These are phyloP conservation scores for Drosophila nigricruria DNA, from an alignment of 2,888 invertebrate species.

Conservation along the genomic window DNA sequence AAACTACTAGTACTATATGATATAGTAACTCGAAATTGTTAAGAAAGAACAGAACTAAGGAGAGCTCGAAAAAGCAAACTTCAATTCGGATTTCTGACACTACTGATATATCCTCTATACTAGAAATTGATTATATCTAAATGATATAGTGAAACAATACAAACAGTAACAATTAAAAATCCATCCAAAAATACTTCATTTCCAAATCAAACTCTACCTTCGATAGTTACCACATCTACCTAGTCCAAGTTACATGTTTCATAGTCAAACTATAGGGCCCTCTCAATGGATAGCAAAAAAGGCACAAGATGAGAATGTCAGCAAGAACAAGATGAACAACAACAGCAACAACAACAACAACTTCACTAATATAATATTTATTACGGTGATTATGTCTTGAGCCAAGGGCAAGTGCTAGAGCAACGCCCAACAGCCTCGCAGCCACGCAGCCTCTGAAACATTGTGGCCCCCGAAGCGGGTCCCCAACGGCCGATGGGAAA, in stretches of 20 bases:
- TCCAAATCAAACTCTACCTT: neutral
- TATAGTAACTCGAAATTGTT: neutral
- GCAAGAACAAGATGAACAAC: slow-evolving; percentile 32
- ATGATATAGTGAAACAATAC: too few species aligned
- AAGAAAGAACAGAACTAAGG: too few species aligned
- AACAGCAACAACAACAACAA: slow-evolving; percentile 45
- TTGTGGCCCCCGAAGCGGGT: neutral
- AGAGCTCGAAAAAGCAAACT: too few species aligned
- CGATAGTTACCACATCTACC: neutral
- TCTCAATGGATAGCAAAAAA: neutral
- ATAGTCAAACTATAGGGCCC: neutral
- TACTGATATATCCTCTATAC: too few species aligned
- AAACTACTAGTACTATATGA: neutral
- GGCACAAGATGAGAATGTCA: slow-evolving; percentile 32
- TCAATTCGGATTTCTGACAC: too few species aligned
- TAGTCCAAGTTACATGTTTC: neutral
- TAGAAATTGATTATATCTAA: too few species aligned
- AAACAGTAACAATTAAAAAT: too few species aligned
- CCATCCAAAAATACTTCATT: too few species aligned
- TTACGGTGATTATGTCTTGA: slow-evolving; percentile 70
- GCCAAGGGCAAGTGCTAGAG: slow-evolving; percentile 47
- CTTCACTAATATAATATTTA: slow-evolving; percentile 69
- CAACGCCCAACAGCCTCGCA: slow-evolving; percentile 23
- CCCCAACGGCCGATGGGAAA: slow-evolving; percentile 33
- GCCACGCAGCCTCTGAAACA: neutral